A percentile compares a stretch with the other conserved stretches of the same genome.
These are phyloP conservation scores for Sinopyrophorus schimmeli DNA, from an alignment of 2,888 invertebrate genomes.

Conservation along the genomic window DNA sequence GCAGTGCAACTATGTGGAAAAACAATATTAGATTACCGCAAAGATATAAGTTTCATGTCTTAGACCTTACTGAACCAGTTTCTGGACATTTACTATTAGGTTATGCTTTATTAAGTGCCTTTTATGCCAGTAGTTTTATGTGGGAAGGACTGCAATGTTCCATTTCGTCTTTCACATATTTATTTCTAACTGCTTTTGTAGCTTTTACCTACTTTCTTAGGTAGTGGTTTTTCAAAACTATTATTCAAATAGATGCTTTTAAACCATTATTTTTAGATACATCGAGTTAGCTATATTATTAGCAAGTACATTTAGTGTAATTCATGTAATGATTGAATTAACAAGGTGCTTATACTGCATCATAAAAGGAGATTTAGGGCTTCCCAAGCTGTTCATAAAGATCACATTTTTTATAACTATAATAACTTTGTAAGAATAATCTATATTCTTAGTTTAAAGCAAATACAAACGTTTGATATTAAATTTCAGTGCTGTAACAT, in stretches of 20 bases:
- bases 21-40: conserved; percentile 43
- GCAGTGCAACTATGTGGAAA: conserved; percentile 42
- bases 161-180: conserved; percentile 38
- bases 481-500: conserved; percentile 28
- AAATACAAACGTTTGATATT: background rate
- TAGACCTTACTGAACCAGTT: conserved; percentile 34
- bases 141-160: conserved; percentile 44
- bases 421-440: conserved; percentile 14
- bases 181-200: conserved; percentile 41
- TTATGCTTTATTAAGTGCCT: conserved; percentile 45
- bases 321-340: conserved; percentile 34
- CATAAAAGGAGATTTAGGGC: conserved; percentile 23
- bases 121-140: conserved; percentile 45
- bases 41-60: conserved; percentile 30
- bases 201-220: conserved; percentile 38
- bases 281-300: conserved; percentile 37
- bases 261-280: conserved; percentile 31
- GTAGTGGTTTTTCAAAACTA: conserved; percentile 24
- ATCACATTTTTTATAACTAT: conserved; percentile 13
- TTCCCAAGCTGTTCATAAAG: conserved; percentile 11
- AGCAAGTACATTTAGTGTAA: conserved; percentile 34
- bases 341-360: conserved; percentile 33
- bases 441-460: background rate
- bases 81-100: conserved; percentile 43
- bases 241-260: background rate